Evolutionary conservation across 2,113 vertebrate species (phyloP), one percentile per base, ranked within the genome.

Genomic region (Macquaria ambigua): DNA sequence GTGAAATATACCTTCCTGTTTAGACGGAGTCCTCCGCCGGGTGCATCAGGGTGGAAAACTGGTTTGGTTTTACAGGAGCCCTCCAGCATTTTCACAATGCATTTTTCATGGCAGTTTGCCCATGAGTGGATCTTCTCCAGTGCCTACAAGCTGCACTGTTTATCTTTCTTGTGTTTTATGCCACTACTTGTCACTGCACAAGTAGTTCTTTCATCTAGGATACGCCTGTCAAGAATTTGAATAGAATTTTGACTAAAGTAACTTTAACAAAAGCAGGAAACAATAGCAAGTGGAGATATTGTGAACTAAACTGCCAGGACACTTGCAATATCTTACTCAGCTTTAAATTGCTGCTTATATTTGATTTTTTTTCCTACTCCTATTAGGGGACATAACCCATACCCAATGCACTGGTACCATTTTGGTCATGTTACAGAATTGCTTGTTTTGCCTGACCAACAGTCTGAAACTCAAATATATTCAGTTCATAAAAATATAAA

Each of bases 21-120:
- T 37, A 56, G 70, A n/a, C 21, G 20, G 63, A 82, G n/a, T 64
- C 34, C 72, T 84, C 20, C 0, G 6, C 11, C 1, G 50, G 48
- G 28, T 55, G 76, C 79, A 67, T 39, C 63, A 2, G 43, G 23
- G 3, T 12, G 48, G 71, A 88, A 84, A 90, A 87, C 88, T 79
- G 87, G 83, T 58, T 87, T 87, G 68, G 18, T 89, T 89, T 74
- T 72, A 68, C 63, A 61, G 67, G 11, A 73, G 56, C 84, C 89
- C 85, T 89, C 25, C 28, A 81, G 89, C 74, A 46, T 80, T 91
- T 52, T 86, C 74, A 74, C 64, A 63, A 23, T 77, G 43, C 79
- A 77, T 74, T 69, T 90, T 79, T 80, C 31, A 28, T 68, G 64
- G 64, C 86, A 37, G 21, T 71, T 63, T 64, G 53, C 77, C 75